These are phyloP conservation scores for Armadillidium nasatum DNA, from an alignment of 1,140 invertebrate genomes.

Conservation along the genomic window DNA sequence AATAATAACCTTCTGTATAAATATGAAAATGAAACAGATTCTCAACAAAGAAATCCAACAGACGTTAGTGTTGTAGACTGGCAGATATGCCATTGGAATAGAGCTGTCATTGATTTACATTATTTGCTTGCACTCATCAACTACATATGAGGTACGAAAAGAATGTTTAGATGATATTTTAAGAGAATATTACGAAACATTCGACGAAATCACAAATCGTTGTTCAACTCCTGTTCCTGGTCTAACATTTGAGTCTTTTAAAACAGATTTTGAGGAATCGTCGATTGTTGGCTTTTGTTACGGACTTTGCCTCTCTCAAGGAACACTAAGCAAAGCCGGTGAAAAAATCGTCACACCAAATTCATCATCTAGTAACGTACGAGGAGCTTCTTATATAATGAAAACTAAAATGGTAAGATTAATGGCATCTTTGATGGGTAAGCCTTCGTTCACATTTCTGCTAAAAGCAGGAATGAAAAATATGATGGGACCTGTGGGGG, in stretches of 20 bases:
- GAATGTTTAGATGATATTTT: slow-evolving; percentile 10
- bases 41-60: background rate
- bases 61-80: slow-evolving; percentile 16
- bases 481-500: background rate
- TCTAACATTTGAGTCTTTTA: background rate
- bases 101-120: slow-evolving; percentile 18
- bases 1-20: slow-evolving; percentile 17
- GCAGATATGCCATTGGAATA: slow-evolving; percentile 17
- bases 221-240: background rate
- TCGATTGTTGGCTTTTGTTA: background rate
- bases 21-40: background rate
- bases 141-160: slow-evolving; percentile 8
- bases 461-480: background rate
- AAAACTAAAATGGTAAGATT: background rate
- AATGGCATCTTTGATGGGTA: background rate
- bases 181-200: background rate
- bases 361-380: background rate
- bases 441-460: background rate
- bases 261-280: background rate
- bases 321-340: background rate
- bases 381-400: background rate
- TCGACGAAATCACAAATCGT: background rate
- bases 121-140: slow-evolving; percentile 13
- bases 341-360: background rate
- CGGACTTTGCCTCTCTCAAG: background rate